Conservation (phyloP, 2,113 vertebrate genomes). For the Rhagologus leucostigma region DNA sequence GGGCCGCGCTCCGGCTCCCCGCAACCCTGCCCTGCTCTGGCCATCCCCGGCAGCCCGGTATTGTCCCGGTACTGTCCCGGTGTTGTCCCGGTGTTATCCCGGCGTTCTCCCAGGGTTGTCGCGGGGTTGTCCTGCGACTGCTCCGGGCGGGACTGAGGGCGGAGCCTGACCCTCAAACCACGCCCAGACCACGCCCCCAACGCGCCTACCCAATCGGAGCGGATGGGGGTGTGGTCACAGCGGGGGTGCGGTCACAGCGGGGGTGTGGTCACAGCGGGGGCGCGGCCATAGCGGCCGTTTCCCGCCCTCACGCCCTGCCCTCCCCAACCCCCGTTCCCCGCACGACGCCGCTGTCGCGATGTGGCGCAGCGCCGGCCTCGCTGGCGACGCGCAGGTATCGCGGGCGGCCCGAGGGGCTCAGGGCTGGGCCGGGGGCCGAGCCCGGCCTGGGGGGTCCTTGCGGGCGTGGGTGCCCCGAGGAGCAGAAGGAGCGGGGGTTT, state of each 20-base stretch:
- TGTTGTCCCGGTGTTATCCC: rapidly evolving
- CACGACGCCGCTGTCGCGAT: neutral
- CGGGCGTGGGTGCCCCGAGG: neutral
- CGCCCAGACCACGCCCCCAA: rapidly evolving
- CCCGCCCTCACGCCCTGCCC: neutral
- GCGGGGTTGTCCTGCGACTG: rapidly evolving
- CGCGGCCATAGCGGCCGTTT: rapidly evolving
- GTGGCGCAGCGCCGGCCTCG: neutral
- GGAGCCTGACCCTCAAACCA: rapidly evolving
- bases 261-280: too few species aligned
- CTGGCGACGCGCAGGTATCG: slow-evolving; percentile 8
- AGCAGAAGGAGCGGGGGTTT: too few species aligned
- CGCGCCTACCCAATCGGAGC: rapidly evolving
- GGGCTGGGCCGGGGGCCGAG: neutral
- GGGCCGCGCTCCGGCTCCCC: neutral
- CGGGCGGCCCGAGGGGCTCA: neutral
- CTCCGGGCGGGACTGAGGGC: rapidly evolving
- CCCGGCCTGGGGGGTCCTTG: rapidly evolving
- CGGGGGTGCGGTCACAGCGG: too few species aligned
- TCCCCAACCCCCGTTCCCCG: rapidly evolving
- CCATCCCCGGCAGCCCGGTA: too few species aligned
- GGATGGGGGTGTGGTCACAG: too few species aligned
- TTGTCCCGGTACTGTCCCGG: too few species aligned
- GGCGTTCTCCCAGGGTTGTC: rapidly evolving
- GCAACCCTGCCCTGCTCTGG: neutral